These are phyloP conservation scores for Erethizon dorsatum DNA, from an alignment of 2,797 vertebrate species.

Conservation along the genomic window DNA sequence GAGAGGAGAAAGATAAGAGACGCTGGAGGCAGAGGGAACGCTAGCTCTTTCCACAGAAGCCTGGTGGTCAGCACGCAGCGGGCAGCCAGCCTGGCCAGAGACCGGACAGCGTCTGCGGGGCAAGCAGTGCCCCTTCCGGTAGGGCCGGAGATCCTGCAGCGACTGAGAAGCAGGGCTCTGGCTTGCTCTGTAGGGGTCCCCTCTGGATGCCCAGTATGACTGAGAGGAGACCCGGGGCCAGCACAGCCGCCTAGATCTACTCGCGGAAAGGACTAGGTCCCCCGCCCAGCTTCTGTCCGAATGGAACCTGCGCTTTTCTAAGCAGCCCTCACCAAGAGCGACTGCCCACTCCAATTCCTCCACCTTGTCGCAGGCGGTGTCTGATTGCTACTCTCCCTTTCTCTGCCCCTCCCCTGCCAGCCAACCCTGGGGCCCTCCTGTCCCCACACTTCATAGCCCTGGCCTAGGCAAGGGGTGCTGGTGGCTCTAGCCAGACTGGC, in stretches of 20 bases:
- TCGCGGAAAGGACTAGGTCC: accelerated
- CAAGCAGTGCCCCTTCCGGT: accelerated
- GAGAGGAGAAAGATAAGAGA: background rate
- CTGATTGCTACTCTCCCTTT: background rate
- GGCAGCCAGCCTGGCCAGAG: background rate
- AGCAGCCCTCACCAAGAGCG: background rate
- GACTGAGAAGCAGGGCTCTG: background rate
- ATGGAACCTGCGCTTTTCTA: background rate
- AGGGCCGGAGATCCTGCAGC: background rate
- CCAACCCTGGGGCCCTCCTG: accelerated
- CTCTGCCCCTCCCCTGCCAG: background rate
- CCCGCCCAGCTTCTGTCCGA: background rate
- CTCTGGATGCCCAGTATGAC: too few species aligned
- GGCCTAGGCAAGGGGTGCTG: background rate
- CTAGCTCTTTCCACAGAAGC: background rate
- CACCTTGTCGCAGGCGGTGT: background rate
- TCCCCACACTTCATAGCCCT: background rate
- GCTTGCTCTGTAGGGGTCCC: background rate
- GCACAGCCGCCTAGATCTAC: too few species aligned
- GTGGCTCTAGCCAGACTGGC: background rate
- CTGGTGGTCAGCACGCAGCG: background rate
- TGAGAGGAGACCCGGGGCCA: background rate
- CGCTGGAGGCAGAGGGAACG: accelerated
- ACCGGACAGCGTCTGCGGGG: background rate
- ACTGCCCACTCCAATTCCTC: background rate